phyloP scores from a whole-genome alignment of 2,888 invertebrate genomes.

The Euphydryas editha region DNA sequence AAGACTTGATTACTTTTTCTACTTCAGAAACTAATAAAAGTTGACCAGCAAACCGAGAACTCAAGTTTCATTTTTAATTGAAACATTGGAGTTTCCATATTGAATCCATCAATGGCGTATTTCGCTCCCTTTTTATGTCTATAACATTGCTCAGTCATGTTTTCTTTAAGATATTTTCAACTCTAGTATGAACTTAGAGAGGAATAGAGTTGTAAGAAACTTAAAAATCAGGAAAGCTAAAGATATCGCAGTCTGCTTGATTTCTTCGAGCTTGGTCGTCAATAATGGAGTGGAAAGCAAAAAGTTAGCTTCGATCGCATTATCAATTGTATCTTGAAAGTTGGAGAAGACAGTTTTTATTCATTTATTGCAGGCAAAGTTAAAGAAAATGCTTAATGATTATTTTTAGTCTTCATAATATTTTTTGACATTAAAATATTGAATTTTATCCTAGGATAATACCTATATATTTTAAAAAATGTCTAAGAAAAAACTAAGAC shows the following conservation, averaged over 20 bases:
- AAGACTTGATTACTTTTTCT: conserved; percentile 75
- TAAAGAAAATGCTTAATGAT: conserved; percentile 72
- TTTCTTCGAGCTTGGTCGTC: conserved; percentile 59
- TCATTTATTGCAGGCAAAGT: conserved; percentile 73
- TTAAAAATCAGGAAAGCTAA: conserved; percentile 51
- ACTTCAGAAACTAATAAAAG: conserved; percentile 74
- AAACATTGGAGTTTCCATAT: conserved; percentile 57
- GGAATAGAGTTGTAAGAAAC: conserved; percentile 35
- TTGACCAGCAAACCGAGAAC: conserved; percentile 70
- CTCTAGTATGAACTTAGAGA: conserved; percentile 8
- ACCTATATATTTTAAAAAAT: too few species aligned
- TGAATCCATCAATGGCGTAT: conserved; percentile 44
- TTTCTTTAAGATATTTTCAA: conserved; percentile 17
- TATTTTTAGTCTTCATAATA: conserved; percentile 62
- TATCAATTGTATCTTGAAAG: conserved; percentile 76
- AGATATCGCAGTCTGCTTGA: conserved; percentile 55
- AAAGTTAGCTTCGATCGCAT: conserved; percentile 72
- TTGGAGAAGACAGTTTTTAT: conserved; percentile 67
- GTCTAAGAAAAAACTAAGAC: too few species aligned
- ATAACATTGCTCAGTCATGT: background rate
- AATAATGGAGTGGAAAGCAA: conserved; percentile 70
- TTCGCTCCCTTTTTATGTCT: conserved; percentile 32
- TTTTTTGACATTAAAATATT: background rate
- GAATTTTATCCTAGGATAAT: too few species aligned
- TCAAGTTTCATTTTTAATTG: conserved; percentile 68